Evolutionary conservation across 2,113 vertebrate genomes (phyloP), one percentile per base, ranked within the genome.

Genomic region (Leucopternis melanops): DNA sequence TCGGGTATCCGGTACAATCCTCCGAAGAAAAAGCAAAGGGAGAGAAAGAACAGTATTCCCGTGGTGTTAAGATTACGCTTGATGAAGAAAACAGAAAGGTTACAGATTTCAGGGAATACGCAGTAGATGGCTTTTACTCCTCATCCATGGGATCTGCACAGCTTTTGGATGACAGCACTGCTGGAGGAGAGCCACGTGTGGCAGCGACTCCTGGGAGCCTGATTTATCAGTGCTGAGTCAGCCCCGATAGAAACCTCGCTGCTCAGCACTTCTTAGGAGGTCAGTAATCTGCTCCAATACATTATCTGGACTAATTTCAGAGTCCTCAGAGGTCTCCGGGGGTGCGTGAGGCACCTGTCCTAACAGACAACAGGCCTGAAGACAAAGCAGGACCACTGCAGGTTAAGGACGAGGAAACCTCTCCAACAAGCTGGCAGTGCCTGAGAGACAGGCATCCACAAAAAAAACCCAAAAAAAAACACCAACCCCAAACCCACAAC

Each of bases 191-290:
- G 88, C 72, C 83, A 84, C 0, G 0, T 7, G 16, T 52, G 49
- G 69, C 65, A 75, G 13, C 0, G 0, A 13, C 61, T 75, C 86
- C 59, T 1, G 0, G 62, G 29, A 90, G 58, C 16, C 74, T 25
- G 58, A 78, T 57, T 4, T 65, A 49, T 57, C 83, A 38, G 29
- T 57, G 63, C 85, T 59, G 82, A 92, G 81, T 79, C 82, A 86
- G 88, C 80, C 42, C 7, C 0, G 1, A 67, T 0, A 75, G 65
- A 42, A 88, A 81, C 52, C 36, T 74, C 4, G 0, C 38, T 32
- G 91, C 90, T 88, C 85, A 90, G 85, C 71, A 47, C 57, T 77
- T 62, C 77, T 32, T 9, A 25, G 34, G 44, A 81, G 69, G 31
- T 36, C 82, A 63, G 4, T 20, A 23, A 74, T 9, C 52, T 49